Evolutionary conservation across 1,140 invertebrate genomes (phyloP).

Genomic region (Eciton burchellii): DNA sequence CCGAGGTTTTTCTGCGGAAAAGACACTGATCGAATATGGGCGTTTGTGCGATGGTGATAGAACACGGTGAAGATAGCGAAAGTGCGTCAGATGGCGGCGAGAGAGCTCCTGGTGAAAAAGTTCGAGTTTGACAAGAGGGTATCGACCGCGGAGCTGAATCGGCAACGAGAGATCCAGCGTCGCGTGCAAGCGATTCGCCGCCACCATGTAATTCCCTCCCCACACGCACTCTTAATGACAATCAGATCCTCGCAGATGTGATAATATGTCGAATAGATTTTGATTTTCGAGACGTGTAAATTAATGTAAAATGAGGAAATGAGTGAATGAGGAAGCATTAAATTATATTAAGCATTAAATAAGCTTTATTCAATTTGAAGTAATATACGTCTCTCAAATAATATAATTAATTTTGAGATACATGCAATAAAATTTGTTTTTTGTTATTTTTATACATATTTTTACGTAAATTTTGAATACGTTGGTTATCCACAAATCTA

Average conservation of each 20-base stretch:
- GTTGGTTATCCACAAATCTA: too few species aligned
- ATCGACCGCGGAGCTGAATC: constrained; percentile 90
- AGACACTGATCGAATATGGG: constrained; percentile 61
- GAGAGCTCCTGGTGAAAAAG: constrained; percentile 90
- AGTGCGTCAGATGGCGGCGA: constrained; percentile 88
- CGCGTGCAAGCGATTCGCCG: constrained; percentile 92
- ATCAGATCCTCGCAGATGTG: neutral
- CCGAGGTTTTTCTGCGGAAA: constrained; percentile 8
- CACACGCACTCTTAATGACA: constrained; percentile 24
- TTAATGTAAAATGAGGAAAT: too few species aligned
- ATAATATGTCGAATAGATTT: constrained; percentile 24
- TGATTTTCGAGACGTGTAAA: too few species aligned
- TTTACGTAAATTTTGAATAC: too few species aligned
- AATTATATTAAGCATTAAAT: too few species aligned
- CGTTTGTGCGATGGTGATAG: constrained; percentile 80
- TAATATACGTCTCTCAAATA: too few species aligned
- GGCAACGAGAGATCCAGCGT: constrained; percentile 92
- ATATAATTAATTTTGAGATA: too few species aligned
- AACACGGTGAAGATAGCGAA: constrained; percentile 90
- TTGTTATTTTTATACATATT: too few species aligned
- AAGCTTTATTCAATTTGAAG: too few species aligned
- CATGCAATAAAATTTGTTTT: too few species aligned
- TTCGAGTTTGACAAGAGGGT: constrained; percentile 83
- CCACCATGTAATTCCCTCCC: constrained; percentile 84
- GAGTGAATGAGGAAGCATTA: too few species aligned